Base-by-base conservation (phyloP, 1,140 invertebrate genomes). In the Plutomurus gul region DNA sequence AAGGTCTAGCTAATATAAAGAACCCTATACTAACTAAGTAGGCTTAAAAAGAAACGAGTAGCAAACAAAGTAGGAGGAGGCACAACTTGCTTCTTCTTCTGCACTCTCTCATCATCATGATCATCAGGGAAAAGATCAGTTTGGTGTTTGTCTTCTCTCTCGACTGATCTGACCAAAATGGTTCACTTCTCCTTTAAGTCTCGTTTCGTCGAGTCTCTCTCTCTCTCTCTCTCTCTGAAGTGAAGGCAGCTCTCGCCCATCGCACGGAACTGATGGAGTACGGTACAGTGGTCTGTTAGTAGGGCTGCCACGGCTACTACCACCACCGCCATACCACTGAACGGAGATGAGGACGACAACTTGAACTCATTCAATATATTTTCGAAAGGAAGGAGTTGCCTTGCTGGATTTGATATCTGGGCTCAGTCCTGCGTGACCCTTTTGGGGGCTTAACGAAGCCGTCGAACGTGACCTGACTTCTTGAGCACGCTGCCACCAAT, bases 371-470 rank as follows among this genome's bases (percentile, higher is more conserved):
- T 36, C 56, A 65, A 65, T 65, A 65, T 65, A 65, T 65, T 65
- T 65, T 33, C 13, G 51, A 56, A 43, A 56, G 51, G 56, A 65
- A 65, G 56, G 56, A 65, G 56, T 65, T 43, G 39, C 56, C 36
- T 43, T 11, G 56, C 56, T 65, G 56, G 56, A 65, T 65, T 65
- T 65, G 56, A 65, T 65, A 65, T 65, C 70, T 72, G 36, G 70
- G 40, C 46, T 51, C 47, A 47, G 73, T 75, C 73, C 73, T 76
- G 75, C 49, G 75, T 76, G 75, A 76, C 75, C 75, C 75, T 76
- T 76, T 76, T 76, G 75, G 75, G 43, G 49, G 75, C 75, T 76
- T 76, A 76, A 76, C 75, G 75, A 76, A 76, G 73, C 73, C 75
- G 49, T 40, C 27, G 46, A 43, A 76, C 75, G 75, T 76, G 75